Base-by-base conservation (phyloP, 2,113 vertebrate species). In the Melanocharis versteri region DNA sequence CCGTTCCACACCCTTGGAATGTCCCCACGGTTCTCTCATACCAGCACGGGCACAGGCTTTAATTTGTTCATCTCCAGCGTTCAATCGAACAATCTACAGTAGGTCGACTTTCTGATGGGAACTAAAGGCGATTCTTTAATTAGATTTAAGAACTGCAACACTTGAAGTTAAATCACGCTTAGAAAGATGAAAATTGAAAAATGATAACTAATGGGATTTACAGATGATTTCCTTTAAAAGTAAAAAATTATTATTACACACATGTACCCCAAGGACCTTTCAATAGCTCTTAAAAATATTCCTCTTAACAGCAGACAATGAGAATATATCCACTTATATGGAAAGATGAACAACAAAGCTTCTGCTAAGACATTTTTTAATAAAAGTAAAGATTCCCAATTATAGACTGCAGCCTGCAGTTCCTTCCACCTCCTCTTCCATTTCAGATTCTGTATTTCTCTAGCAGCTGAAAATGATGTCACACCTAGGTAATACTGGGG, bases 91-190 rank as follows among this genome's bases (percentile, higher is more conserved):
- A 47, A 88, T 58, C 90, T 82, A n/a, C 27, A 51, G 70, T 27
- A 56, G 26, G 83, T 33, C 21, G 53, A 54, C 90, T 90, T 94
- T 94, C 95, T 71, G 85, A 53, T 60, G 37, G 64, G 70, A 95
- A 92, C 17, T 22, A 31, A 86, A 66, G 70, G 35, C 42, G 6
- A 92, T 78, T 92, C 93, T 90, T 97, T 82, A 95, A 95, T 94
- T 60, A 91, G 89, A 94, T 94, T 90, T 93, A 96, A 90, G 92
- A 86, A 82, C 66, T 84, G 75, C 81, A 85, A 93, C 58, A 91
- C 92, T 89, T 78, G 30, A 94, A 93, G 85, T 93, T 94, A 95
- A 97, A 95, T 92, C 42, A 48, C 17, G 87, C 91, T 97, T 94
- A 94, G 80, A 94, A 93, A 95, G 60, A 65, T 33, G 81, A 95